Conservation (phyloP, 2,113 vertebrate genomes). For the Eidolon helvum region DNA sequence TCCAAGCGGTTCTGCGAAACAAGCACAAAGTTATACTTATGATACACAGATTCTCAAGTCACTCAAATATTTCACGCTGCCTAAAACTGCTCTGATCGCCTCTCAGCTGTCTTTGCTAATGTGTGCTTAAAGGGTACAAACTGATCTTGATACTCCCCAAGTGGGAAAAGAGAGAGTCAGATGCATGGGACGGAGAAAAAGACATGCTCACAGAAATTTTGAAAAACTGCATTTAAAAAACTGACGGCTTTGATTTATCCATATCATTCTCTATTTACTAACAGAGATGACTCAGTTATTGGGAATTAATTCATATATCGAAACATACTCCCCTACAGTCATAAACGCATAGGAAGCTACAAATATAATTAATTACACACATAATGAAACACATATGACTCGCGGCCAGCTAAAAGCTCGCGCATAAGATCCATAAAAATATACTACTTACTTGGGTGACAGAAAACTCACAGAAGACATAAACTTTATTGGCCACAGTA, state of each 20-base stretch:
- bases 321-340: not conserved
- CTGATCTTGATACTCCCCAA: not conserved
- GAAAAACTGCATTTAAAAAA: not conserved
- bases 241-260: not conserved
- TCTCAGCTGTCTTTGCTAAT: not conserved
- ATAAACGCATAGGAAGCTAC: not conserved
- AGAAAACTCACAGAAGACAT: constrained; percentile 67
- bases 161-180: not conserved
- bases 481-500: constrained; percentile 40
- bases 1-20: constrained; percentile 84
- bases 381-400: not conserved
- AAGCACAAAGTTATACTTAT: not conserved
- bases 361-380: not conserved
- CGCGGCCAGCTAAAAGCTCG: not conserved
- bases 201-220: not conserved
- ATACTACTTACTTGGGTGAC: constrained; percentile 48
- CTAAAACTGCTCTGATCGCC: not conserved
- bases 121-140: not conserved
- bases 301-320: not conserved
- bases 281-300: not conserved
- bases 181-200: not conserved
- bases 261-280: not conserved
- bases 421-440: not conserved
- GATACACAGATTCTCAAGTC: not conserved
- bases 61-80: not conserved